These are phyloP conservation scores for Oreochromis mossambicus DNA, from an alignment of 2,797 vertebrate species.

Conservation along the genomic window DNA sequence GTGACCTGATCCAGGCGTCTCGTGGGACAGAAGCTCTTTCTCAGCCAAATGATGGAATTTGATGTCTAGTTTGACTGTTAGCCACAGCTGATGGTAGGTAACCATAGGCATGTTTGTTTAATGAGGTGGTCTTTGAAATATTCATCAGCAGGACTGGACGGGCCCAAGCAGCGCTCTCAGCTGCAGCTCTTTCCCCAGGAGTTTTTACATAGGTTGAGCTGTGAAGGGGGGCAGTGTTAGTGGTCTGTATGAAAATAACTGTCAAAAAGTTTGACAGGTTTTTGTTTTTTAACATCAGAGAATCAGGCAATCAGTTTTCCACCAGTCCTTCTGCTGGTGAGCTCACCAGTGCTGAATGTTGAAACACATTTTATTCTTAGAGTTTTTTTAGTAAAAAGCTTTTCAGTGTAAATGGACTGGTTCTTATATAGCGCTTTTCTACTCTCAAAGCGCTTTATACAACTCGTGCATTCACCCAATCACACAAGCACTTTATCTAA, in stretches of 20 bases:
- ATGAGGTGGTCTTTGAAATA: conserved; percentile 71
- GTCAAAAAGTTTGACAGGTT: not conserved
- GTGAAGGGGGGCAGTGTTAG: not conserved
- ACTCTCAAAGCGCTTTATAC: too few species aligned
- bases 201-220: not conserved
- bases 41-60: not conserved
- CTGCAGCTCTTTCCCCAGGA: not conserved
- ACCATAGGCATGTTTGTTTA: conserved; percentile 70
- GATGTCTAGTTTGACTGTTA: not conserved
- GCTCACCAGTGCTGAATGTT: not conserved
- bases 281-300: not conserved
- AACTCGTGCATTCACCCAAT: too few species aligned
- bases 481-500: too few species aligned
- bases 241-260: not conserved
- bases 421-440: too few species aligned
- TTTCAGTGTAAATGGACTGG: not conserved
- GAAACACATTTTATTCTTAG: not conserved
- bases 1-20: conserved; percentile 37
- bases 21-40: not conserved
- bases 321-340: not conserved
- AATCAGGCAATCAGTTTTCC: not conserved
- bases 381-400: not conserved
- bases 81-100: conserved; percentile 55
- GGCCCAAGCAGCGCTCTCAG: not conserved
- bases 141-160: conserved; percentile 60